Evolutionary conservation across 2,888 invertebrate genomes (phyloP), one percentile per base, ranked within the genome.

Genomic region (Leptinotarsa juncta): DNA sequence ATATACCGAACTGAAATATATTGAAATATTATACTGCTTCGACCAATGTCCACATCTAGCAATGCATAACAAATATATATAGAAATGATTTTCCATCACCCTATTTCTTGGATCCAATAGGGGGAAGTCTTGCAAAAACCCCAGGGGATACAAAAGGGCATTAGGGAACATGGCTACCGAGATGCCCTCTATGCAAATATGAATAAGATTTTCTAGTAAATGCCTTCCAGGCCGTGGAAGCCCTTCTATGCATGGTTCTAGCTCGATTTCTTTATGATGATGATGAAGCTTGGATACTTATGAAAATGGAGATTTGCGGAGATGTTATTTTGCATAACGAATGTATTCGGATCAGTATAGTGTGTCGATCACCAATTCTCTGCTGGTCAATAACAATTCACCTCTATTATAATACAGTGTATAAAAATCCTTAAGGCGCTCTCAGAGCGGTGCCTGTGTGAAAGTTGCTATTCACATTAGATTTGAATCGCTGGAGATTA

Each of bases 51-150:
- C 87, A 87, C 86, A 85, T 78, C 80, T 85, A 85, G 85, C 87
- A 87, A 87, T 87, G 87, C 87, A 87, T 87, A 87, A 86, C 87
- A 87, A 87, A 87, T 87, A 87, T 85, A 79, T 77, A 70, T 70
- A 83, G 81, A 84, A 85, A 86, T 86, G 85, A 86, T 86, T 85
- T 78, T 85, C 85, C 85, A 85, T 85, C 86, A 85, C 84, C 84
- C 85, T 85, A 83, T 84, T 84, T 81, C 82, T 79, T 78, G 74
- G 78, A 73, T 83, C 85, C 85, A 85, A 85, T 85, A 81, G 78
- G 81, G 81, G 77, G 80, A 74, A 79, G 79, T 75, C 78, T 75
- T 70, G 70, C 75, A 69, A 77, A 83, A 83, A 15, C 83, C 82
- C 83, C 79, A 75, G 73, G 76, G 80, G 62, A 62, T 62, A 62